A percentile compares a stretch with the other conserved stretches of the same genome.
Evolutionary conservation across 2,113 vertebrate genomes (phyloP).

Genomic region (Perognathus longimembris): DNA sequence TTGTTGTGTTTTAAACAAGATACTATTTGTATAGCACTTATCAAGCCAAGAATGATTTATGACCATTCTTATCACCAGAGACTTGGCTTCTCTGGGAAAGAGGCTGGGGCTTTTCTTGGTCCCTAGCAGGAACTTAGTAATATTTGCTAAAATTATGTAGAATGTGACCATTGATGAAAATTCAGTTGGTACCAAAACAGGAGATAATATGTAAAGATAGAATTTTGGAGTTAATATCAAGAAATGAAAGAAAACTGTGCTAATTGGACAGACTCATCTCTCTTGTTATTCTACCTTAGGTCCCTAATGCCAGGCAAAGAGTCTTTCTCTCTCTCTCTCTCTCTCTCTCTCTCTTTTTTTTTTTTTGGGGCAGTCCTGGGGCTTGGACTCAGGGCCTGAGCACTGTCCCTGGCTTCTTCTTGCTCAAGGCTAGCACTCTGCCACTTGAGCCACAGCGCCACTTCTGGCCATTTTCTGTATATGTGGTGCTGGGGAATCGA

Average conservation of each 20-base stretch:
- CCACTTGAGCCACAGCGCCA: too few relatives aligned
- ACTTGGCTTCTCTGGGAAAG: constrained; percentile 26
- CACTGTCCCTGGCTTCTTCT: too few relatives aligned
- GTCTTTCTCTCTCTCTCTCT: too few relatives aligned
- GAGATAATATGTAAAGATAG: constrained; percentile 41
- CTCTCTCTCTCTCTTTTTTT: too few relatives aligned
- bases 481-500: too few relatives aligned
- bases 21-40: neutral
- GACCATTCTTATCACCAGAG: neutral
- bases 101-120: constrained; percentile 8
- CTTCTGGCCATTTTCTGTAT: too few relatives aligned
- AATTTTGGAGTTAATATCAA: constrained; percentile 38
- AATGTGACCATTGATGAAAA: constrained; percentile 62
- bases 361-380: too few relatives aligned
- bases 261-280: neutral
- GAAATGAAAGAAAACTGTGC: constrained; percentile 13
- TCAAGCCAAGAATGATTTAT: neutral
- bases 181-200: neutral
- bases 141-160: constrained; percentile 46
- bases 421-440: too few relatives aligned
- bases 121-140: neutral
- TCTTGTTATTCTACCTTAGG: constrained; percentile 25
- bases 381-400: too few relatives aligned
- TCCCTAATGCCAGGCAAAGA: neutral
- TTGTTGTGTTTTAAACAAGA: constrained; percentile 7